Evolutionary conservation across 2,797 vertebrate genomes (phyloP), one percentile per base, ranked within the genome.

Genomic region (Sebastes hubbsi): DNA sequence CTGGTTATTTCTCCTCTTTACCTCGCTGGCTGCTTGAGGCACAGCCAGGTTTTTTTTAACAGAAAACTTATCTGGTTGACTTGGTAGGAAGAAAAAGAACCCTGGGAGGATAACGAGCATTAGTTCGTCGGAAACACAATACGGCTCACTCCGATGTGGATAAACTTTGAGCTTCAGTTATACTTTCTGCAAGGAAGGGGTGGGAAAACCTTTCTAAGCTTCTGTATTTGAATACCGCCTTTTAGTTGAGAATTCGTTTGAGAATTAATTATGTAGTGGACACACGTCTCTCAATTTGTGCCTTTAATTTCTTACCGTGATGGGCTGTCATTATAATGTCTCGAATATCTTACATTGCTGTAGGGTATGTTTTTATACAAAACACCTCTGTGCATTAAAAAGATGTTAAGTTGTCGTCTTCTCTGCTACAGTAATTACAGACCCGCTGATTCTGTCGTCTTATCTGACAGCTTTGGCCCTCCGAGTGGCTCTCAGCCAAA

Each of bases 331-430:
- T 65, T 29, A 8, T 6, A 34, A 56, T 20, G 22, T 25, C 46
- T 29, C 16, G 6, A 46, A 64, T 36, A 18, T 29, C 29, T 27
- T n/a, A 27, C 36, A 22, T 27, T 42, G 27, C 58, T 72, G 4
- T 36, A 22, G 64, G 56, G 18, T 20, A 1, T 55, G 20, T 76
- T 78, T 66, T 55, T 55, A 11, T 55, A 14, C 24, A 32, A 16
- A 61, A 49, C 46, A 55, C 25, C 34, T 25, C 14, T 24, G 67
- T 77, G 24, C 18, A 46, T 56, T 81, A 29, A 61, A 18, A 36
- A 27, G 11, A 13, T 56, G 59, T 80, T 60, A 77, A 65, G n/a
- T 14, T 74, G 74, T 65, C 68, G 46, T 49, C 54, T 25, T 52
- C 8, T 55, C 22, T 61, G 60, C 49, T 5, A 4, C 24, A 27